A percentile compares a stretch with the other conserved stretches of the same genome.
Evolutionary conservation across 2,113 vertebrate species (phyloP).

Genomic region (Egretta garzetta): DNA sequence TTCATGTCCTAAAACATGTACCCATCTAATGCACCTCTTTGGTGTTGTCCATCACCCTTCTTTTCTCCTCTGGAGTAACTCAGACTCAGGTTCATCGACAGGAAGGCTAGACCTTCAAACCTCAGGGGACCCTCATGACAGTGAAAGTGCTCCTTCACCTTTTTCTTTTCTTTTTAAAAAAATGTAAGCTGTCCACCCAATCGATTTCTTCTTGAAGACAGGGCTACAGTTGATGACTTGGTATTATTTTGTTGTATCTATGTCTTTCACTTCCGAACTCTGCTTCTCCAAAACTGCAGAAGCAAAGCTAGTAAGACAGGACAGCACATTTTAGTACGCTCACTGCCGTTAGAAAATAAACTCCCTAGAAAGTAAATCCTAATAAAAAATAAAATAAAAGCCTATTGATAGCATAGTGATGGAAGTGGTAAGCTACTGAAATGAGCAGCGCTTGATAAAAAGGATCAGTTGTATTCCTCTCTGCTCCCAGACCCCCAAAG

Average conservation of each 20-base stretch:
- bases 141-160: background rate
- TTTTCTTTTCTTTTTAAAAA: background rate
- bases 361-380: background rate
- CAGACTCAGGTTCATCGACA: background rate
- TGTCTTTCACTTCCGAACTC: background rate
- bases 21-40: background rate
- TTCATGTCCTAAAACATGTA: background rate
- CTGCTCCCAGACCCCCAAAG: background rate
- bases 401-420: background rate
- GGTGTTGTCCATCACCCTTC: background rate
- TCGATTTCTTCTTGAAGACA: background rate
- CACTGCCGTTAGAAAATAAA: background rate
- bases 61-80: background rate
- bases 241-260: background rate
- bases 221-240: background rate
- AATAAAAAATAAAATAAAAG: background rate
- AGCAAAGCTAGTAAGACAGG: background rate
- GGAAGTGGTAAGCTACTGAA: background rate
- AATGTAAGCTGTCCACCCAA: fast-evolving
- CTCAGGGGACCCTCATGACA: background rate
- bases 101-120: background rate
- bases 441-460: background rate
- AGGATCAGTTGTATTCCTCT: background rate
- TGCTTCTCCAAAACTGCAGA: background rate
- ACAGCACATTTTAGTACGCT: background rate